Base-by-base conservation (phyloP, 2,797 vertebrate genomes). In the Gobio occitaniae region DNA sequence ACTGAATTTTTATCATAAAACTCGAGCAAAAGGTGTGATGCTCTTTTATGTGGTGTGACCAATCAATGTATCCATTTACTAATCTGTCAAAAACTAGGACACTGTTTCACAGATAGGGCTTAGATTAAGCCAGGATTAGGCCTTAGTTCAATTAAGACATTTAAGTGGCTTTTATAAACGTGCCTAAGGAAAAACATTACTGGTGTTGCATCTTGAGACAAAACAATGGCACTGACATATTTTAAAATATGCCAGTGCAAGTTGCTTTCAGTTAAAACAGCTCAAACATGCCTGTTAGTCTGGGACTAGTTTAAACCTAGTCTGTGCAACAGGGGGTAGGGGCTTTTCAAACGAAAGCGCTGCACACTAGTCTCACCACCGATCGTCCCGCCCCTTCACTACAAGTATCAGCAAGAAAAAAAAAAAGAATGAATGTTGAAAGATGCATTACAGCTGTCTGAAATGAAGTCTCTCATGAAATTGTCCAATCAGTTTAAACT, bases 391-490 rank as follows among this genome's bases (percentile, higher is more conserved):
- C 77, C 56, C 44, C 44, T 48, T 48, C 6, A 75, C 29, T 21
- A 48, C 59, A 79, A 79, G 16, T 29, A 32, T 44, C n/a, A 79
- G 77, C 25, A 48, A 65, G 25, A 79, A 78, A 11, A 32, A 25
- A 61, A 69, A 68, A 29, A 32, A 78, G 19, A 48, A 48, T 47
- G 44, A 79, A 32, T 15, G 54, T 78, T 44, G 54, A 78, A 78
- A 44, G 21, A 1, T 5, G 8, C 54, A 10, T 16, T 15, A 4
- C 36, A 29, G 61, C 4, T 78, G 54, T 54, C n/a, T 65, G 77
- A 16, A 79, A 65, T 0, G 2, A 10, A 63, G 61, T 2, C 77
- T 2, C 76, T 47, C 4, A 47, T 2, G 21, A 13, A 11, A 61
- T 44, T 21, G 2, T 61, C 77, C 59, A 79, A 79, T 65, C 59